Percentiles rank a stretch among this genome's conserved stretches.
phyloP scores from a whole-genome alignment of 1,140 invertebrate species.

The Penaeus vannamei region DNA sequence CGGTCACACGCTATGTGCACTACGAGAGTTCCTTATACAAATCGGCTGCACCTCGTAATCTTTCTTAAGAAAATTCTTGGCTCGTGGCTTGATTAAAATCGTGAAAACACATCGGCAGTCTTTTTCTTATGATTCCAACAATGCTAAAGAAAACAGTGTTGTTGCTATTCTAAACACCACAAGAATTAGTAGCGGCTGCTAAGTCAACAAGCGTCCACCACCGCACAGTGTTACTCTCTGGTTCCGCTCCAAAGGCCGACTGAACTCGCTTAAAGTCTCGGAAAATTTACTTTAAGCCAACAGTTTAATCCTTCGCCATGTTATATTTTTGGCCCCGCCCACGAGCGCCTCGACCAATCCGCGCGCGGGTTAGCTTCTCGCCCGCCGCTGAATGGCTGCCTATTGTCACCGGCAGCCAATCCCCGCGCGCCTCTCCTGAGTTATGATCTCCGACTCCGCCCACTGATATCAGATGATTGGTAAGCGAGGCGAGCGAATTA shows the following conservation, averaged over 20 bases:
- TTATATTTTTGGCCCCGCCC: constrained; percentile 65
- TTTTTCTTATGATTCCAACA: constrained; percentile 66
- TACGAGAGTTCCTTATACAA: constrained; percentile 41
- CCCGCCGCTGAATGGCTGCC: constrained; percentile 55
- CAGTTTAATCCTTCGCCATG: constrained; percentile 68
- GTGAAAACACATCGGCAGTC: constrained; percentile 62
- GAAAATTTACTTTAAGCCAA: constrained; percentile 69
- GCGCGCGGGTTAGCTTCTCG: background rate
- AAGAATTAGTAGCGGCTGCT: constrained; percentile 68
- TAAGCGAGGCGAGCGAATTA: constrained; percentile 62
- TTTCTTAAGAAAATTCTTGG: constrained; percentile 45
- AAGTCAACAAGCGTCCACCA: constrained; percentile 66
- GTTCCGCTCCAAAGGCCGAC: constrained; percentile 65
- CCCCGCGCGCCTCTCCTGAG: constrained; percentile 24
- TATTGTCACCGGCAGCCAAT: constrained; percentile 49
- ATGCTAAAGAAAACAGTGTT: constrained; percentile 68
- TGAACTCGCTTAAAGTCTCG: constrained; percentile 68
- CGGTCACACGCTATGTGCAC: background rate
- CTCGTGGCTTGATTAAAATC: constrained; percentile 62
- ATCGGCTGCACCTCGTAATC: constrained; percentile 50
- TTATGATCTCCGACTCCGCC: constrained; percentile 57
- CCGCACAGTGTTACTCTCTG: constrained; percentile 60
- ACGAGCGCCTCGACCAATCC: constrained; percentile 29
- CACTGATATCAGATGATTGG: constrained; percentile 63
- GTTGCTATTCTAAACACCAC: constrained; percentile 68